Percentiles rank a stretch among this genome's conserved stretches.
These are phyloP conservation scores for Epizoanthus rinbou DNA, from an alignment of 92 coral and sea anemone species.

Conservation along the genomic window DNA sequence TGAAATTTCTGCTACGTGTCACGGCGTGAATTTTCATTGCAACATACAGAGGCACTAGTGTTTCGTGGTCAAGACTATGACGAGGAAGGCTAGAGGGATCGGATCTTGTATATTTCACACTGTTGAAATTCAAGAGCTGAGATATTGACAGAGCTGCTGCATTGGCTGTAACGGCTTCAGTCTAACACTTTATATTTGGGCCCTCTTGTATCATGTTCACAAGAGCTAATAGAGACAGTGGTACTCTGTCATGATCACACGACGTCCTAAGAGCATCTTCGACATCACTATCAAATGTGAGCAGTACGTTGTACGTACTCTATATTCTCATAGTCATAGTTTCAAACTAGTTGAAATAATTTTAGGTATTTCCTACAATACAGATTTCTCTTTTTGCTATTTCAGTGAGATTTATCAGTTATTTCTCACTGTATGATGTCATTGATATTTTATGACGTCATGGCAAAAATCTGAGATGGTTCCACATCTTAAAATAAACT, in stretches of 20 bases:
- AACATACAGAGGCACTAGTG: constrained; percentile 17
- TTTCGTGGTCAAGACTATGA: not conserved
- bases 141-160: constrained; percentile 5
- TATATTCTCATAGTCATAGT: not conserved
- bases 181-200: not conserved
- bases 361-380: too few relatives aligned
- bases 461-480: too few relatives aligned
- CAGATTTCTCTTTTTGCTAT: too few relatives aligned
- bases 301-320: not conserved
- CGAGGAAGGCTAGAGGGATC: not conserved
- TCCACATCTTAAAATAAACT: too few relatives aligned
- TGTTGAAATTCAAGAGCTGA: constrained; percentile 19
- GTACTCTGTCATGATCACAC: constrained; percentile 15
- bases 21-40: constrained; percentile 9
- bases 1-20: constrained; percentile 20
- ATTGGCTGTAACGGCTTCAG: not conserved
- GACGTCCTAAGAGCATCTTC: constrained; percentile 17
- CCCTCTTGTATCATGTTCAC: constrained; percentile 25
- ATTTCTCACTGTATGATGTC: too few relatives aligned
- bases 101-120: not conserved
- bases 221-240: constrained; percentile 20
- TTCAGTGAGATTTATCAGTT: too few relatives aligned
- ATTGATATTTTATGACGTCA: too few relatives aligned
- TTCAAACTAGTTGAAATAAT: too few relatives aligned
- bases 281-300: constrained; percentile 1